Evolutionary conservation across 1,140 invertebrate species (phyloP), one percentile per base, ranked within the genome.

Genomic region (Luehdorfia chinensis): DNA sequence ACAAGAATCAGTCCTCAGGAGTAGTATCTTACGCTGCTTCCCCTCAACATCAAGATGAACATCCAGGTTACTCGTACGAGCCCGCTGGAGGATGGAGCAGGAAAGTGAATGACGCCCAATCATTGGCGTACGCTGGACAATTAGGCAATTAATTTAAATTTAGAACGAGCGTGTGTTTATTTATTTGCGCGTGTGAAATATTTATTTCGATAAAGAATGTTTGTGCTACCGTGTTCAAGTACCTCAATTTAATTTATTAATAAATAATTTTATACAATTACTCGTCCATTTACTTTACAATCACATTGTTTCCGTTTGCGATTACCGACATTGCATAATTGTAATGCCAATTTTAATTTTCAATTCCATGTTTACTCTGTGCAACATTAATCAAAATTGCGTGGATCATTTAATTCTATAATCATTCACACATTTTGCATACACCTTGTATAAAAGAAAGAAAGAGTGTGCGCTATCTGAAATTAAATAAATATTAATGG

Each of bases 51-150:
- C 63, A 70, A 16, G 78, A 86, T 0, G 79, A 84, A 12, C 79
- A 86, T 21, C 71, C 71, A 12, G 79, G 83, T 0, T 84, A 86
- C 52, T 67, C 64, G 13, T 86, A 86, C 43, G 79, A 86, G 47
- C 83, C 83, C 32, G 83, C 72, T 8, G 78, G 73, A 32, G 85
- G 89, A 19, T 91, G 90, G 84, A 89, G 88, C 30, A 68, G 90
- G 14, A 84, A 89, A 9, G 70, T 89, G 45, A 75, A 73, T 21
- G 88, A 89, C 46, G 89, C 89, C 3, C 88, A 90, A 44, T 87
- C 91, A 9, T 53, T 92, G 61, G 91, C 91, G 16, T 93, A 93
- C 60, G 87, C 87, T 54, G 91, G 90, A 43, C 88, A 92, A 54
- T 43, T 73, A 43, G 53, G 43, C 48, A 68, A 65, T 39, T 60